Evolutionary conservation across 2,113 vertebrate species (phyloP).

Genomic region (Parus major): DNA sequence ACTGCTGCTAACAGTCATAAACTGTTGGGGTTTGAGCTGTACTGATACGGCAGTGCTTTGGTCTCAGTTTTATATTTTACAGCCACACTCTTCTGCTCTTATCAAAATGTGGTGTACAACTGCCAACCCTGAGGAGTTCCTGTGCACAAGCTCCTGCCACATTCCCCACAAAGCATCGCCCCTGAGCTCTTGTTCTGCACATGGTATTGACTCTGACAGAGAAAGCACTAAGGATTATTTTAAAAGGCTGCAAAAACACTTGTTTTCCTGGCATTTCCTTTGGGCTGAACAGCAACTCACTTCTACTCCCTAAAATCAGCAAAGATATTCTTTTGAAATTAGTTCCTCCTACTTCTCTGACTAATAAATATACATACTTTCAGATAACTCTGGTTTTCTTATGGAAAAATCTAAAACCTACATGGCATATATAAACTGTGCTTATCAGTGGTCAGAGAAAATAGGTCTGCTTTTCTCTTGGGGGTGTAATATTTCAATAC

Average conservation of each 20-base stretch:
- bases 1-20: background rate
- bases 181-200: background rate
- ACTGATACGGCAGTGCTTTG: background rate
- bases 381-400: background rate
- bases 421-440: background rate
- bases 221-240: background rate
- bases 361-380: background rate
- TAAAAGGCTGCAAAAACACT: background rate
- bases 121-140: background rate
- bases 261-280: background rate
- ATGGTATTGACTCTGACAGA: background rate
- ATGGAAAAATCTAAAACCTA: background rate
- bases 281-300: background rate
- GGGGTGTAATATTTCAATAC: background rate
- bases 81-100: background rate
- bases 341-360: background rate
- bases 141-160: background rate
- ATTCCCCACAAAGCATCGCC: background rate
- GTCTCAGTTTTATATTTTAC: slow-evolving; percentile 12
- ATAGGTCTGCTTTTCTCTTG: background rate
- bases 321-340: background rate
- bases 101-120: background rate
- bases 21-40: slow-evolving; percentile 11
- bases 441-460: background rate
- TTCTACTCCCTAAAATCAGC: background rate